phyloP scores from a whole-genome alignment of 2,113 vertebrate genomes.

The Orientallactaga bullata region DNA sequence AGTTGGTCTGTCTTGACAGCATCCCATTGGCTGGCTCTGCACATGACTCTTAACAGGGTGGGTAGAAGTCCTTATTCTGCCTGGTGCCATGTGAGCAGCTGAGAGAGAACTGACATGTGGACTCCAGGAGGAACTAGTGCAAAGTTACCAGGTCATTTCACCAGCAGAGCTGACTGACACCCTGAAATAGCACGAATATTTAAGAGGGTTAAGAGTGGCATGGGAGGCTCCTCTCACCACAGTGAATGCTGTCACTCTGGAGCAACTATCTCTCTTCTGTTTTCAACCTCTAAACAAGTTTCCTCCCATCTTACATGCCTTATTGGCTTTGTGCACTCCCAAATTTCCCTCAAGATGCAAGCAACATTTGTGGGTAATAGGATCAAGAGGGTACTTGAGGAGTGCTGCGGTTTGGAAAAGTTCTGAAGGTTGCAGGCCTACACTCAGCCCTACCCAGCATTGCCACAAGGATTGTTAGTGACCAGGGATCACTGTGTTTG shows the following conservation, averaged over 20 bases:
- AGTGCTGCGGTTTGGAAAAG: background rate
- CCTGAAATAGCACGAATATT: background rate
- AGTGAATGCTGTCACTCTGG: background rate
- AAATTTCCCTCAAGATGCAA: background rate
- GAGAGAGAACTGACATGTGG: background rate
- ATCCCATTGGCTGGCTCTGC: background rate
- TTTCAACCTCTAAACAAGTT: too few species aligned
- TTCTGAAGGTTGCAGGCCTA: background rate
- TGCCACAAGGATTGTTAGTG: background rate
- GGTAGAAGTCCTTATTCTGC: too few species aligned
- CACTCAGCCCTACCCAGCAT: background rate
- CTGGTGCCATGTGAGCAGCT: background rate
- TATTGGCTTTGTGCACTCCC: background rate
- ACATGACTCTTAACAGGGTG: accelerated
- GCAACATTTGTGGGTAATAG: background rate
- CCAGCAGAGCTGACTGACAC: background rate
- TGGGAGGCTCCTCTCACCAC: background rate
- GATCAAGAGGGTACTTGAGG: background rate
- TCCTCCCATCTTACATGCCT: background rate
- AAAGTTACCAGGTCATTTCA: background rate
- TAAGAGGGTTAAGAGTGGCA: background rate
- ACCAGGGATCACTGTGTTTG: background rate
- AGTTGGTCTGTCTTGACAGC: background rate
- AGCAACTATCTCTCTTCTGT: background rate
- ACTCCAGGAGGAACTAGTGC: too few species aligned